A percentile compares a stretch with the other conserved stretches of the same genome.
Conservation (phyloP, 2,113 vertebrate genomes). For the Hirundichthys speculiger region DNA sequence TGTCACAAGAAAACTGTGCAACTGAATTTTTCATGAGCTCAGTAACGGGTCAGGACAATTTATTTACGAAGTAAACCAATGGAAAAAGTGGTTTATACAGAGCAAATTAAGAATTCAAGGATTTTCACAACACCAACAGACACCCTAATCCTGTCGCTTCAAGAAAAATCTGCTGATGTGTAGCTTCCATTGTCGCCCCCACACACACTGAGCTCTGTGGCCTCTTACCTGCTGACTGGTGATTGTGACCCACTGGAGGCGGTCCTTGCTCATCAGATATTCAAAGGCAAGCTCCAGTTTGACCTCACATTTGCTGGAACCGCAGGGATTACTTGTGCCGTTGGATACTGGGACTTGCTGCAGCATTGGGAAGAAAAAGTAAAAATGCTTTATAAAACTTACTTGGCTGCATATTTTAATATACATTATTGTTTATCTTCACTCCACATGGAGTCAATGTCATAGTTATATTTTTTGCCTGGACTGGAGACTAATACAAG, state of each 20-base stretch:
- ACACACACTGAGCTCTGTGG: neutral
- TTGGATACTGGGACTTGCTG: slow-evolving; percentile 90
- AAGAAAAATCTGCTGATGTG: neutral
- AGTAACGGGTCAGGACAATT: neutral
- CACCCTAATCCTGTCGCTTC: too few species aligned
- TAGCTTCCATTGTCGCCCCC: neutral
- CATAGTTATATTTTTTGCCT: too few species aligned
- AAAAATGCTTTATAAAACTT: neutral
- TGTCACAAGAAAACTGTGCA: neutral
- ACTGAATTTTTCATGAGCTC: too few species aligned
- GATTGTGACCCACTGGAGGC: slow-evolving; percentile 98
- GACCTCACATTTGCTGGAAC: slow-evolving; percentile 87
- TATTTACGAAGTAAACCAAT: neutral
- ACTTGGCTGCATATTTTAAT: neutral
- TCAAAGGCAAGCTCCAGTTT: slow-evolving; percentile 97
- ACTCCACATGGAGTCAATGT: too few species aligned
- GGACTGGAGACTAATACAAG: too few species aligned
- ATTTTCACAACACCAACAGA: too few species aligned
- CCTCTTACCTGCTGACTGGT: slow-evolving; percentile 92
- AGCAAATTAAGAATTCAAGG: too few species aligned
- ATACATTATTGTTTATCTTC: neutral
- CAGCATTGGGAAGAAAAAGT: slow-evolving; percentile 1
- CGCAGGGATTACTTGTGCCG: slow-evolving; percentile 84
- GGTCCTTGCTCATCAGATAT: slow-evolving; percentile 98
- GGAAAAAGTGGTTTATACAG: neutral